Base-by-base conservation (phyloP, 2,113 vertebrate genomes). In the Terrapene triunguis region DNA sequence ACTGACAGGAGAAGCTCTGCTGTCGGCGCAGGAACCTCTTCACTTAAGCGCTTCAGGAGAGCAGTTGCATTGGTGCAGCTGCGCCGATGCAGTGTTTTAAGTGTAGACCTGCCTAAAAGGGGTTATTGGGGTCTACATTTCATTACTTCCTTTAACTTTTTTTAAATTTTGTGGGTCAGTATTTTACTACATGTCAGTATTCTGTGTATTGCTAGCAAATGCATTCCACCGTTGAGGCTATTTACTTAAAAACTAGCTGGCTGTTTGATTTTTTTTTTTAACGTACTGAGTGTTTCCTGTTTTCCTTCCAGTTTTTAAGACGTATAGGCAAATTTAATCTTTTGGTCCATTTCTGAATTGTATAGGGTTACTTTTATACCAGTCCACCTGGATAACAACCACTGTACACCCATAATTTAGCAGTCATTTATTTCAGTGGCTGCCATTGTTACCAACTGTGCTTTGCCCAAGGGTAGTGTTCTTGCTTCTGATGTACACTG, bases 381-480 rank as follows among this genome's bases (percentile, higher is more conserved):
- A 53, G 42, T 65, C 24, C 82, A 3, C 0, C 0, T 47, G 17
- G 8, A 19, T 25, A 29, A 47, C 10, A 82, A 81, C 21, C 80
- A 54, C 53, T 89, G 51, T 38, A 72, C 25, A 16, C 13, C 57
- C 53, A 53, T 89, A 78, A 62, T 83, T 81, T 42, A 54, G 0
- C 81, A 22, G 82, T 82, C 35, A 8, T 80, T 84, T 84, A 38
- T 88, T 86, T 90, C 38, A 25, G 0, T 57, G 10, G 29, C 5
- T 88, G 47, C 44, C 86, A 22, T 44, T 85, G 4, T 88, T 92
- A 35, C 21, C 29, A 22, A 25, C 65, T 85, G 11, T 29, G 35
- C 13, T 95, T 38, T 89, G 47, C 51, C 85, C 48, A 54, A 55
- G 5, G 14, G 82, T 87, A 82, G 74, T 24, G 76, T 95, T 95